Evolutionary conservation across 64 coral and sea anemone species (phyloP).

Genomic region (Trachythela sp.): DNA sequence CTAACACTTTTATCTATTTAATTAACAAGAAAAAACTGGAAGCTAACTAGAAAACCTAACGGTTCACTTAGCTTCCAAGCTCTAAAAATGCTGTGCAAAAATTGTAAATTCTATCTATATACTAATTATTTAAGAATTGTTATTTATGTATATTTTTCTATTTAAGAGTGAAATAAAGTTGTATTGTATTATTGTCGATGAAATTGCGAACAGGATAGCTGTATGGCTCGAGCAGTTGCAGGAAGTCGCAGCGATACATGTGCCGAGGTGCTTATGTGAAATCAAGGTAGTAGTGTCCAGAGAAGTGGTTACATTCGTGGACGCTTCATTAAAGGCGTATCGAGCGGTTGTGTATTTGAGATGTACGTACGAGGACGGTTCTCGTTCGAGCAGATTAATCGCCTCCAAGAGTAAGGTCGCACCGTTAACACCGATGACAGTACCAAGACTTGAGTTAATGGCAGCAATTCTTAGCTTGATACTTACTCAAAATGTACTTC

Average conservation of each 20-base stretch:
- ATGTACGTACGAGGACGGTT: constrained; percentile 20
- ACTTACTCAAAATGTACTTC: constrained; percentile 23
- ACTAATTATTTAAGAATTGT: no score
- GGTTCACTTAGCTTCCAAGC: no score
- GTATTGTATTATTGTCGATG: no score
- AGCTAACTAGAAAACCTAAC: no score
- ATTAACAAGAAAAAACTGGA: no score
- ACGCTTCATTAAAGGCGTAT: constrained; percentile 49
- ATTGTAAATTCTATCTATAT: no score
- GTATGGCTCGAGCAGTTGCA: constrained; percentile 46
- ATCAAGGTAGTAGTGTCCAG: neutral
- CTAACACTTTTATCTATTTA: no score
- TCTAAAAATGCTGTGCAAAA: no score
- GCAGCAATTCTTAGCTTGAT: neutral
- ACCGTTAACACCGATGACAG: neutral
- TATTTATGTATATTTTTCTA: no score
- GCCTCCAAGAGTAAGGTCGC: constrained; percentile 23
- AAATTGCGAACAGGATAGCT: constrained; percentile 26
- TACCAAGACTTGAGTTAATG: constrained; percentile 3
- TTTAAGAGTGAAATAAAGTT: no score
- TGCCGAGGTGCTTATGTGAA: constrained; percentile 32
- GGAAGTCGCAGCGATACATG: constrained; percentile 17
- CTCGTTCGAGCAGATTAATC: constrained; percentile 17
- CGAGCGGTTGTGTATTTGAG: constrained; percentile 39
- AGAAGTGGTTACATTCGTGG: constrained; percentile 47